Evolutionary conservation across 1,140 invertebrate species (phyloP), one percentile per base, ranked within the genome.

Genomic region (Lerema accius): DNA sequence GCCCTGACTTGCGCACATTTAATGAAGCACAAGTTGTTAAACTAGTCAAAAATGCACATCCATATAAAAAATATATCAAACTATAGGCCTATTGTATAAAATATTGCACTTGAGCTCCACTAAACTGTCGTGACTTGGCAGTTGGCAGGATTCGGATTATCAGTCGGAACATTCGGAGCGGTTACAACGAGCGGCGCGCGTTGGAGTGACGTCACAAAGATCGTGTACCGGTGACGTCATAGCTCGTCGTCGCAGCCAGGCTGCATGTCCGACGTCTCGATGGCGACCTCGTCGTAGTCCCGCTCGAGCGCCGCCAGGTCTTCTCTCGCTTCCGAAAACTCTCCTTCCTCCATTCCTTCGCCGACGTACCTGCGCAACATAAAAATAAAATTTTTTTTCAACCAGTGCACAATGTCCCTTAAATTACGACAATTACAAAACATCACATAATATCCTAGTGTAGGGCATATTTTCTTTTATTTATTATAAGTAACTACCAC

Each of bases 291-390:
- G 19, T 90, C 85, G 67, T 90, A 90, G 64, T 90, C 87, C 0
- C 82, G 46, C 62, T 90, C 87, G 0, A 89, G 59, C 0, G 84
- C 83, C 0, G 95, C 95, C 51, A 96, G 83, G 90, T 96, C 95
- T 76, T 96, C 95, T 14, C 95, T 92, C 2, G 95, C 95, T 75
- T 95, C 94, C 1, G 93, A 92, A 79, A 96, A 96, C 76, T 96
- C 95, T 0, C 95, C 95, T 82, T 96, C 95, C 76, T 96, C 95
- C 94, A 96, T 95, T 49, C 94, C 94, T 75, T 95, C 94, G 0
- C 94, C 94, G 1, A 94, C 94, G 67, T 94, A 95, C 93, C 93
- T 87, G 53, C 5, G 11, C 14, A 26, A 3, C 28, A 1, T 9
- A 64, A 17, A 46, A 64, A 35, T 4, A 32, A 37, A 23, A 3